Evolutionary conservation across 2,888 invertebrate genomes (phyloP), one percentile per base, ranked within the genome.

Genomic region (Dione vanillae): DNA sequence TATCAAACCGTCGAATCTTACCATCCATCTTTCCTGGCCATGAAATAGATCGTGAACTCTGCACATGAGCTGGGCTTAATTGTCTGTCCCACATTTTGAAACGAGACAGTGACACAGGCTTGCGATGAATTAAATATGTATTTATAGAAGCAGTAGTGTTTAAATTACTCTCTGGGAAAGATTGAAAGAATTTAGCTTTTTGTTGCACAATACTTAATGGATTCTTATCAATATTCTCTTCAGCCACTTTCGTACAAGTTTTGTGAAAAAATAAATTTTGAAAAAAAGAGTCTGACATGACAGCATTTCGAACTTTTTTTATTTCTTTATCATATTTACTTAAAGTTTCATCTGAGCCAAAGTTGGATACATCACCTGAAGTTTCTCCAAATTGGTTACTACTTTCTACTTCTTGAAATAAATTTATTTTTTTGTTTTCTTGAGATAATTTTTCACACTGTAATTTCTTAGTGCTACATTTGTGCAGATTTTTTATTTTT

Each of bases 91-190:
- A 94, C 78, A 94, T 94, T 79, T 94, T 94, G 83, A 97, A 96
- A 78, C 95, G 95, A 0, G 96, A 96, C 76, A 96, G 94, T 1
- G 95, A 94, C 0, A 96, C 96, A 7, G 96, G 96, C 80, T 95
- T 95, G 74, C 96, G 95, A 78, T 96, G 94, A 54, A 94, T 93
- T 51, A 96, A 89, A 81, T 96, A 97, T 43, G 95, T 92, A 80
- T 95, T 95, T 74, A 95, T 84, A 10, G 95, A 94, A 67, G 95
- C 95, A 71, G 96, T 95, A 41, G 94, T 90, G 74, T 80, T 85
- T 59, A 86, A 86, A 72, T 89, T 74, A 56, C 61, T 88, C 70
- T 89, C 87, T 41, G 90, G 89, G 52, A 85, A 82, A n/a, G 94
- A 93, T 76, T 96, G 95, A 82, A 97, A 96, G 80, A 95, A 94